phyloP scores from a whole-genome alignment of 1,140 invertebrate genomes.

The Acromyrmex echinatior region DNA sequence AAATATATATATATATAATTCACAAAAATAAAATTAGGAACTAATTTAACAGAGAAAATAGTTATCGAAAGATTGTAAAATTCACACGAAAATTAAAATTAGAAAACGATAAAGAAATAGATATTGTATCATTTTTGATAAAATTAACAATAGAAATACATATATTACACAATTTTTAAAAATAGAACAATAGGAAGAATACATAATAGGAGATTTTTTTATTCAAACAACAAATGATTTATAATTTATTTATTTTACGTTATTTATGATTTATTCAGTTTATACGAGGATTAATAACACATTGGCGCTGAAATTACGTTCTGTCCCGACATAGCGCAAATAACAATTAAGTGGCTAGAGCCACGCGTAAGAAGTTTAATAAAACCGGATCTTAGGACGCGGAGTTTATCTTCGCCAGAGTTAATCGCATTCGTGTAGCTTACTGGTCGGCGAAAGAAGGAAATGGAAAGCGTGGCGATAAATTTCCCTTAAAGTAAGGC shows the following conservation, averaged over 20 bases:
- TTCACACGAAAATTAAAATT: background rate
- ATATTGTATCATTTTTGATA: background rate
- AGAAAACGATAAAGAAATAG: background rate
- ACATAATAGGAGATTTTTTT: background rate
- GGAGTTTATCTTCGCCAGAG: constrained; percentile 61
- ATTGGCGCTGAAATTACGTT: background rate
- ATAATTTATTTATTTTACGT: background rate
- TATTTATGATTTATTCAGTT: background rate
- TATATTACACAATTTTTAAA: background rate
- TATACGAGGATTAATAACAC: background rate
- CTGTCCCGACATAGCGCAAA: constrained; percentile 5
- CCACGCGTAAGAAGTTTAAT: constrained; percentile 50
- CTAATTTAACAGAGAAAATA: background rate
- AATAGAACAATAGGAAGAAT: background rate
- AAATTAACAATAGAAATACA: background rate
- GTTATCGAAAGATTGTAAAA: background rate
- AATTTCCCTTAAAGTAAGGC: constrained; percentile 57
- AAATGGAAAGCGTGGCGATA: constrained; percentile 41
- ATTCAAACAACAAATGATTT: background rate
- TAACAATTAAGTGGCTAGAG: constrained; percentile 21
- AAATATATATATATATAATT: background rate
- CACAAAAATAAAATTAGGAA: constrained; percentile 2
- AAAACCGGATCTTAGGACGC: constrained; percentile 55
- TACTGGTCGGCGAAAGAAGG: constrained; percentile 33
- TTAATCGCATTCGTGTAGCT: constrained; percentile 60